Base-by-base conservation (phyloP, 2,888 invertebrate genomes). In the Eilema caniola region DNA sequence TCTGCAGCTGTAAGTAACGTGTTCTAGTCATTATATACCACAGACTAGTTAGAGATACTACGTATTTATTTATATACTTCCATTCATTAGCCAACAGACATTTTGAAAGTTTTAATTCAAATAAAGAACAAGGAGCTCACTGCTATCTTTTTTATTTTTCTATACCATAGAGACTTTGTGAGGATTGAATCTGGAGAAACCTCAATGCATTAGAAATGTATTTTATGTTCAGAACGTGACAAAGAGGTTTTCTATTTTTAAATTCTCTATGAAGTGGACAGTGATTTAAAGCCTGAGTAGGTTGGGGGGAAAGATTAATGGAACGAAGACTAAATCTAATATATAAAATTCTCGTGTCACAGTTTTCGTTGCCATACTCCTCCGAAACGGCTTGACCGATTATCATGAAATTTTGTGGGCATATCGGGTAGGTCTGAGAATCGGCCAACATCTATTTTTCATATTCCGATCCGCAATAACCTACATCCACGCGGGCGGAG, bases 171-270 rank as follows among this genome's bases (percentile, higher is more conserved):
- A 62, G 56, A 66, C 11, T 61, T 24, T 2, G 12, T 33, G 4
- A 47, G 60, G 20, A 68, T 41, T 74, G 74, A 70, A 76, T 67
- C 64, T 28, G 25, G 25, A 63, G 68, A 71, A 78, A 75, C 69
- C 70, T 70, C 71, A 71, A 70, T 76, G 73, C 71, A 23, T 47
- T 66, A 70, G 73, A 71, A 75, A 69, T 66, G 23, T 75, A 76
- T 79, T 81, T 81, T 76, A 76, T 77, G 70, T 74, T 67, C 74
- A 76, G 25, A 69, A 79, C 77, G 73, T 72, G 73, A 61, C 62
- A 66, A 70, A 73, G 23, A 24, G 67, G 70, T 70, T 72, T 74
- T 74, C 68, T 73, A 80, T 80, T 79, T 80, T 75, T 72, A 66
- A 77, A 81, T 73, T 72, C 63, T 71, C 67, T 65, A 64, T 72